Conservation (phyloP, 2,797 vertebrate genomes). For the Falco biarmicus region DNA sequence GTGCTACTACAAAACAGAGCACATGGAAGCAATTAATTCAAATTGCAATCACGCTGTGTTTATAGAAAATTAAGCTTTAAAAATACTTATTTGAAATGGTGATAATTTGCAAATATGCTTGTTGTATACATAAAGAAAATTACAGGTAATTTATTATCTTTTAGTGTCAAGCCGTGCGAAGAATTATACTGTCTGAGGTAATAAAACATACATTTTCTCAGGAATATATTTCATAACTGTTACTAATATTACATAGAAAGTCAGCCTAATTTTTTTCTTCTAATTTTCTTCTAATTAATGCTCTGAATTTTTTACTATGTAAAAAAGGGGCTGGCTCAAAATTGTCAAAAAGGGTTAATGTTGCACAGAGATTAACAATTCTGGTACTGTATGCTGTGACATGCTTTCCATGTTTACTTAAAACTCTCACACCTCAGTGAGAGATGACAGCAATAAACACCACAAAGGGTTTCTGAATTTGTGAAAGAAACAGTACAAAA, state of each 20-base stretch:
- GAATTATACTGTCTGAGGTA: neutral
- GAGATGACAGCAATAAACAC: neutral
- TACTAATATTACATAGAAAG: neutral
- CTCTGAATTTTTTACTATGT: neutral
- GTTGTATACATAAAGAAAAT: neutral
- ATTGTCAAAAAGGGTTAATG: neutral
- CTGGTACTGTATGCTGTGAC: neutral
- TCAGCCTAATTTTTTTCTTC: neutral
- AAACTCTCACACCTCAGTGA: neutral
- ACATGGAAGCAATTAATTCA: conserved; percentile 20
- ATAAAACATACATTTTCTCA: neutral
- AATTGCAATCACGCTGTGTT: neutral
- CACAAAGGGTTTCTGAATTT: neutral
- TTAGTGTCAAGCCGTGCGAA: neutral
- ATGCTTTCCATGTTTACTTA: neutral
- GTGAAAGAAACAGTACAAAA: neutral
- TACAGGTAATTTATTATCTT: neutral
- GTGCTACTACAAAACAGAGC: neutral
- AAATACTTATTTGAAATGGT: neutral
- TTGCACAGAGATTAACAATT: neutral
- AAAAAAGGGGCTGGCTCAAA: neutral
- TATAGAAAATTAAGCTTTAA: conserved; percentile 10
- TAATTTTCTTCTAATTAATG: neutral
- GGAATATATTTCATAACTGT: neutral
- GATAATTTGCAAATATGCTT: neutral